phyloP scores from a whole-genome alignment of 2,113 vertebrate genomes.

The Choloepus hoffmanni region DNA sequence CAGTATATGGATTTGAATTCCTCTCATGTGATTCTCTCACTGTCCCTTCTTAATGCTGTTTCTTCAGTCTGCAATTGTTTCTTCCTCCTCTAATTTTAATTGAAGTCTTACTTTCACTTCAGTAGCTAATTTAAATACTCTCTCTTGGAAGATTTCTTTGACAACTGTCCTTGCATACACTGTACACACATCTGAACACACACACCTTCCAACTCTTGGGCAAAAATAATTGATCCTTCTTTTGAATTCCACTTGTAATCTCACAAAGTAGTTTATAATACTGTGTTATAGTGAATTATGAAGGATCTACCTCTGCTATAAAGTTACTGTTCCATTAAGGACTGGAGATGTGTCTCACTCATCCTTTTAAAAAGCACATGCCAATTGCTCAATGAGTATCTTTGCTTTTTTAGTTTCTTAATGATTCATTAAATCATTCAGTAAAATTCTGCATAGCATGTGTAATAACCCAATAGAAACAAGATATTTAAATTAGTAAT shows the following conservation, averaged over 20 bases:
- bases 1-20: background rate
- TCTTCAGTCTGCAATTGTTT: background rate
- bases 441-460: background rate
- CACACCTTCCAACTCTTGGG: background rate
- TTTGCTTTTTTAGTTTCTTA: background rate
- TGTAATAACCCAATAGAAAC: background rate
- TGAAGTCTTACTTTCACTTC: background rate
- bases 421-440: background rate
- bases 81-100: background rate
- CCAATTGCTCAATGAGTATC: background rate
- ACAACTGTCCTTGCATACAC: background rate
- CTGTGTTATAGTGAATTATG: background rate
- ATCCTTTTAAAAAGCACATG: background rate
- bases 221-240: background rate
- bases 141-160: background rate
- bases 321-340: background rate
- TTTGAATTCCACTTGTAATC: background rate
- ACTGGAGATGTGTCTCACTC: background rate
- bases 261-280: background rate
- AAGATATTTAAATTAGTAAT: background rate
- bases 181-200: background rate
- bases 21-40: background rate
- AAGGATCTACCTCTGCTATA: background rate
- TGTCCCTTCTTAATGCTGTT: too few species aligned
- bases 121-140: background rate